Base-by-base conservation (phyloP, 2,888 invertebrate species). In the Desoria tigrina region DNA sequence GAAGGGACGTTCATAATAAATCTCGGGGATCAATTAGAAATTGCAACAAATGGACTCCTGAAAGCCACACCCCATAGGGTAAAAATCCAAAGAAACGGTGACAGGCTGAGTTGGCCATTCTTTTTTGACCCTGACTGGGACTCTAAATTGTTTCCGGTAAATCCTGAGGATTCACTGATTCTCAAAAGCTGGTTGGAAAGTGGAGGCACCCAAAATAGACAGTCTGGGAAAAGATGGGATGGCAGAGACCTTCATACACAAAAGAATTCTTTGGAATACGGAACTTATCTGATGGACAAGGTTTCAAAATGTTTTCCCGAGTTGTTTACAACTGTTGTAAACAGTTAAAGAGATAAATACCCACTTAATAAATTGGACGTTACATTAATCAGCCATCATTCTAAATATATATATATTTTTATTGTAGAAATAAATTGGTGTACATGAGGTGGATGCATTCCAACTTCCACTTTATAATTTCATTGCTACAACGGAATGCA, bases 51-150 rank as follows among this genome's bases (percentile, higher is more conserved):
- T 2, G 71, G 71, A 11, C 37, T 71, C 1, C 64, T 64, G 18
- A 45, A 56, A 14, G 66, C 71, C 7, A 71, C 68, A 3, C 71
- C 71, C 14, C 71, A 71, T 63, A 61, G 71, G 1, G 71, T 71
- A 14, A 50, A 56, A 23, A 49, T 61, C 14, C 63, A 58, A 2
- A 16, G 28, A 32, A 39, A 42, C 14, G 59, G 50, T 28, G 63
- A 68, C 42, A 55, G 71, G 18, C 32, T 71, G 1, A 64, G 64
- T 11, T 71, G 66, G 54, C 71, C 71, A 14, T 71, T 66, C 23
- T 71, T 71, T 50, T 71, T 71, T 42, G 71, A 71, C 27, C 71
- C 71, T 1, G 65, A 62, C 14, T 59, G 66, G 42, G 59, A 62
- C 18, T 53, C 58, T 3, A 60, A 64, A 23, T 32, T 63, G 1